Base-by-base conservation (phyloP, 2,888 invertebrate genomes). In the Priocnemis perturbator region DNA sequence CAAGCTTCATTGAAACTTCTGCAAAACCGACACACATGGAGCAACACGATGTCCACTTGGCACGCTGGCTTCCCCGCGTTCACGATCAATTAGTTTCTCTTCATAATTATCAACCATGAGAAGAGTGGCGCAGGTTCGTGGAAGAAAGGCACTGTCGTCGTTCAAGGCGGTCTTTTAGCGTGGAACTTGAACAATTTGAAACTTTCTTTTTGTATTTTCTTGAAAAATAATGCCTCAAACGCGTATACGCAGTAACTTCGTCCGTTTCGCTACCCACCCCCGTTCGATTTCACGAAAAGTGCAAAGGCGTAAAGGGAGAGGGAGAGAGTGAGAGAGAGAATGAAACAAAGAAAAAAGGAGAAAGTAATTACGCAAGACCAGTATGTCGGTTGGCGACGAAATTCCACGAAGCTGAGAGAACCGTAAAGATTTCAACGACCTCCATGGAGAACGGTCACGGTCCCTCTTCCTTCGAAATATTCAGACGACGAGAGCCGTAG, bases 381-480 rank as follows among this genome's bases (percentile, higher is more conserved):
- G 73, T 26, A 52, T 57, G 63, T 66, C 71, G 74, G 56, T 37
- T 71, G 64, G 64, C 60, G 53, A 64, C 69, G 74, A 77, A 71
- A 78, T 77, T 78, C 78, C 77, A 61, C 77, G 78, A 78, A 77
- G 72, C 67, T 79, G 69, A 69, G 67, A 60, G 80, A 79, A 77
- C 70, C 72, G 70, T 78, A 78, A 78, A 78, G 80, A 78, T 79
- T 79, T 77, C 78, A 79, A 79, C 64, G 74, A 78, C 77, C 78
- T 76, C 55, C 71, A 64, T 69, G 73, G 50, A 50, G 61, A 45
- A 47, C 60, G 48, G 44, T n/a, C 71, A 19, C 59, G 65, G 64
- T 74, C 68, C 69, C 64, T 75, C 65, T 78, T 76, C 70, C 74
- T 73, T 76, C 70, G 65, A 69, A 66, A 60, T 60, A 58, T 57